phyloP scores from a whole-genome alignment of 2,797 vertebrate genomes.

The Nothura maculosa region DNA sequence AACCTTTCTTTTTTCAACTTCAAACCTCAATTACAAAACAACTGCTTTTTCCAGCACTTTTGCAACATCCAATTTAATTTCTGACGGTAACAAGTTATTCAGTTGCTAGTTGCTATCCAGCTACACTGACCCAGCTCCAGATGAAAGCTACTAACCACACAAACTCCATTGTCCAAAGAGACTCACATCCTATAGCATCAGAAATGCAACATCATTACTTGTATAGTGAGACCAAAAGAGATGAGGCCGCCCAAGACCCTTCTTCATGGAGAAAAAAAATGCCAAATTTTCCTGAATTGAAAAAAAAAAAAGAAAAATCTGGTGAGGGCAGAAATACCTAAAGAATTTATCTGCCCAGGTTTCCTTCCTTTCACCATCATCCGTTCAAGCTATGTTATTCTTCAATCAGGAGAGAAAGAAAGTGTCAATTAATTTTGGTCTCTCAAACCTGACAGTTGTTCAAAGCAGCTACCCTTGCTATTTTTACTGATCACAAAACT shows the following conservation, averaged over 20 bases:
- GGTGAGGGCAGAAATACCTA: not conserved
- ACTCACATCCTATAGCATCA: not conserved
- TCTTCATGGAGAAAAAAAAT: not conserved
- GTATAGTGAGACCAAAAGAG: not conserved
- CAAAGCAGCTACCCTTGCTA: constrained; percentile 11
- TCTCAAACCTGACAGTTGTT: constrained; percentile 9
- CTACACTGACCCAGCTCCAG: not conserved
- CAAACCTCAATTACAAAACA: constrained; percentile 1
- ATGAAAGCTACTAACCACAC: not conserved
- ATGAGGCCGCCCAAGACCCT: not conserved
- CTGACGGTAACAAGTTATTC: not conserved
- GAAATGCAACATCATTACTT: not conserved
- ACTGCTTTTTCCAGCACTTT: not conserved
- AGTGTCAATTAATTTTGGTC: not conserved
- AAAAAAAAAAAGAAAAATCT: not conserved
- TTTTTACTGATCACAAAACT: constrained; percentile 43
- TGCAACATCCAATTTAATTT: not conserved
- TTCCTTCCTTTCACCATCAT: not conserved
- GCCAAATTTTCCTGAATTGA: not conserved
- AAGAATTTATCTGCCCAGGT: not conserved
- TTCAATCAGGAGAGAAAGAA: not conserved
- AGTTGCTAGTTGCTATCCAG: not conserved
- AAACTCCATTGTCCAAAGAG: not conserved
- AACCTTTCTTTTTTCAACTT: not conserved
- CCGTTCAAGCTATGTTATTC: not conserved